Evolutionary conservation across 1,140 invertebrate species (phyloP).

Genomic region (Euborellia annulipes): DNA sequence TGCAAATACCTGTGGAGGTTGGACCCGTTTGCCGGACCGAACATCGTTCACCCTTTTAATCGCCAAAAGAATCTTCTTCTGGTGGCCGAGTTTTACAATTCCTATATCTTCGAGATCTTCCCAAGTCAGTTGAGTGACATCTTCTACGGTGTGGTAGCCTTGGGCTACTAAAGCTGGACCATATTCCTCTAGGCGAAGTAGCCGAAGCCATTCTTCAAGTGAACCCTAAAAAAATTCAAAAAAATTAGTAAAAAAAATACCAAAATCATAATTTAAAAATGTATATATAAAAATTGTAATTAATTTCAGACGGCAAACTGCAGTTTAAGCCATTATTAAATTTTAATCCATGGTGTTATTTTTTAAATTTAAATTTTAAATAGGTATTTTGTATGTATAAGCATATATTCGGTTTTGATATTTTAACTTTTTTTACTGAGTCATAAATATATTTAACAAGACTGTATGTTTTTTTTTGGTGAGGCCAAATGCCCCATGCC

Average conservation of each 20-base stretch:
- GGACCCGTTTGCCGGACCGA: slow-evolving; percentile 64
- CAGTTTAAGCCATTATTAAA: too few species aligned
- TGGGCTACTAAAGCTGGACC: slow-evolving; percentile 72
- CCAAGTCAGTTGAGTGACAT: slow-evolving; percentile 88
- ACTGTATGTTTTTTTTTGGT: too few species aligned
- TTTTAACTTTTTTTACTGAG: too few species aligned
- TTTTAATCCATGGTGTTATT: too few species aligned
- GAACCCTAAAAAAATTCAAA: slow-evolving; percentile 43
- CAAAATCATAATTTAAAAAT: slow-evolving; percentile 2
- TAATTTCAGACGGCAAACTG: neutral
- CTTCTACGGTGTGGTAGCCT: slow-evolving; percentile 84
- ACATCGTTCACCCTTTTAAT: slow-evolving; percentile 95
- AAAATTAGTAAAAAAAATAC: neutral
- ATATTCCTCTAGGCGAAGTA: slow-evolving; percentile 85
- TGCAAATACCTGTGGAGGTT: too few species aligned
- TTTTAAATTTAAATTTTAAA: too few species aligned
- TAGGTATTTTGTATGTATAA: too few species aligned
- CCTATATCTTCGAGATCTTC: slow-evolving; percentile 99
- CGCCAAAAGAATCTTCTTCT: slow-evolving; percentile 94
- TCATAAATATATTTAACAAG: too few species aligned
- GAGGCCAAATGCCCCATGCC: too few species aligned
- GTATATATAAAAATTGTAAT: neutral
- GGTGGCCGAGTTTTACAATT: slow-evolving; percentile 85
- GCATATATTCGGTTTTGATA: too few species aligned
- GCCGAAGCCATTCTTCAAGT: slow-evolving; percentile 81